Evolutionary conservation across 2,113 vertebrate genomes (phyloP).

Genomic region (Eulemur macaco): DNA sequence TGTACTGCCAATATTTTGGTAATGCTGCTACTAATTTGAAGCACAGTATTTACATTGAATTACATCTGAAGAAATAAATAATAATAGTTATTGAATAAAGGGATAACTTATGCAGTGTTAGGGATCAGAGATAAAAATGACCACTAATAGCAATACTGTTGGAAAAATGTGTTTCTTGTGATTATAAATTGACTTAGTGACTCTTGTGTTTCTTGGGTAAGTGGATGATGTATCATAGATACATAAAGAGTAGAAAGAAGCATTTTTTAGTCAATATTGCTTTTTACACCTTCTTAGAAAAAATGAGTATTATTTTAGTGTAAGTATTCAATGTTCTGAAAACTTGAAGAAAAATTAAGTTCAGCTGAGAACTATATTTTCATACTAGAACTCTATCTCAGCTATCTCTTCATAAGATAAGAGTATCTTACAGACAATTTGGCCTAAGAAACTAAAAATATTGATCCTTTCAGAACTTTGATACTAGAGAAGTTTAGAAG

Average conservation of each 20-base stretch:
- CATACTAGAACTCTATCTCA: not conserved
- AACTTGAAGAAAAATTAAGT: not conserved
- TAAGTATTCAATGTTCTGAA: constrained; percentile 11
- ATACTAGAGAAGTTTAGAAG: not conserved
- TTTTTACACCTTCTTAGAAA: not conserved
- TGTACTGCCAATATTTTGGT: not conserved
- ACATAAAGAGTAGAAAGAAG: not conserved
- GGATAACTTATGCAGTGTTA: not conserved
- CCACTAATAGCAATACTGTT: not conserved
- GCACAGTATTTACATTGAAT: not conserved
- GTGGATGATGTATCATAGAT: not conserved
- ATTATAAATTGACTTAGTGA: not conserved
- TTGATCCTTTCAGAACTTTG: constrained; percentile 7
- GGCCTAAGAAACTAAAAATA: not conserved
- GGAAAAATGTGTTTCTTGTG: not conserved
- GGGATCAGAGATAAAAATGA: not conserved
- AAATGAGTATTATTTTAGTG: not conserved
- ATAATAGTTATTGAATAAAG: too few species aligned
- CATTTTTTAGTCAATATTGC: not conserved
- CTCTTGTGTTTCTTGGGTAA: not conserved
- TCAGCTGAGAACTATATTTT: not conserved
- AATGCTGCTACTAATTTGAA: not conserved
- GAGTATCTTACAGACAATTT: not conserved
- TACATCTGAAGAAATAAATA: not conserved
- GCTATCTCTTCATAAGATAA: not conserved